These are phyloP conservation scores for Sylvietta virens DNA, from an alignment of 2,113 vertebrate genomes.

Conservation along the genomic window DNA sequence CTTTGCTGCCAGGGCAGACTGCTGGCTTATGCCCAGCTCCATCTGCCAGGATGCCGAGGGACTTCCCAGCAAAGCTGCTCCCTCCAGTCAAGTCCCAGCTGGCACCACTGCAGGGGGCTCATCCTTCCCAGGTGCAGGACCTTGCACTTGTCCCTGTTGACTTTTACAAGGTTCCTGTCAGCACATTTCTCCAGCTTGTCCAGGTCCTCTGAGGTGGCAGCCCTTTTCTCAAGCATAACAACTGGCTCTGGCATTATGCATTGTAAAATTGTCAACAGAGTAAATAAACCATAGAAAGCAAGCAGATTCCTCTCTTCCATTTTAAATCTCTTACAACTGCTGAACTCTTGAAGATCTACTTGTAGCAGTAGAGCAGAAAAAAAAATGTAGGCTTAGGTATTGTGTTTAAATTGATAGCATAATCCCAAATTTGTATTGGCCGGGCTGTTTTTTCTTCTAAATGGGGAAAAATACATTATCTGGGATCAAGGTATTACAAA, in stretches of 20 bases:
- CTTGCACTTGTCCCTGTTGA: neutral
- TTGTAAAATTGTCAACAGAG: neutral
- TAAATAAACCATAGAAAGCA: neutral
- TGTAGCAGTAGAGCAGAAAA: neutral
- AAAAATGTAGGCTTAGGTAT: neutral
- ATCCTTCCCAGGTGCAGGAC: neutral
- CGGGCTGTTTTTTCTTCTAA: neutral
- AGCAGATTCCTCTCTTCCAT: neutral
- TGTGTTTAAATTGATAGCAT: neutral
- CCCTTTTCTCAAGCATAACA: neutral
- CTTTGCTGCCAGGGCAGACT: neutral
- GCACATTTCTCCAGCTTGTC: neutral
- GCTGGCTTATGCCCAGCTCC: neutral
- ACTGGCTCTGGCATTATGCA: neutral
- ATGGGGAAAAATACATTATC: neutral
- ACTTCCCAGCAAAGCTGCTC: neutral
- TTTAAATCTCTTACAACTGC: neutral
- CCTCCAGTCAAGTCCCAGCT: neutral
- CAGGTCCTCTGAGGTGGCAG: neutral
- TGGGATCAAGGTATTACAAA: neutral
- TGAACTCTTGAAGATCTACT: neutral
- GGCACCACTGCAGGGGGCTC: neutral
- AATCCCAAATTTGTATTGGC: neutral
- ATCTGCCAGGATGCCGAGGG: neutral
- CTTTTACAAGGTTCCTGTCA: neutral